A percentile compares a stretch with the other conserved stretches of the same genome.
These are phyloP conservation scores for Watsonalla binaria DNA, from an alignment of 2,888 invertebrate species.

Conservation along the genomic window DNA sequence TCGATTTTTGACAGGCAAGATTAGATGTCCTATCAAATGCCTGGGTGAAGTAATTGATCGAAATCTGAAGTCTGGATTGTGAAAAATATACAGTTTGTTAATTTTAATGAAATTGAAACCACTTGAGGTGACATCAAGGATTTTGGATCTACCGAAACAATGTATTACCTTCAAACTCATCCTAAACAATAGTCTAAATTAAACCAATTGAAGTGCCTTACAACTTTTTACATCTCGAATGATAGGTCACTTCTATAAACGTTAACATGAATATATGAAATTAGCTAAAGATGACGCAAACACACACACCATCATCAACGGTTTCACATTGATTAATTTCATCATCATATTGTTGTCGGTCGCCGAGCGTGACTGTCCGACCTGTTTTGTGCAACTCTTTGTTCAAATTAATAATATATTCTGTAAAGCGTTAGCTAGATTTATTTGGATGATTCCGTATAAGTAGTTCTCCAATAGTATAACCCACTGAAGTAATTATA, in stretches of 20 bases:
- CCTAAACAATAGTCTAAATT: too few relatives aligned
- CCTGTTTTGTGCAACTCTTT: constrained; percentile 54
- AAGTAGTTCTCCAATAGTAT: too few relatives aligned
- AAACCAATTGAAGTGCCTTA: too few relatives aligned
- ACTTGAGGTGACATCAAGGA: too few relatives aligned
- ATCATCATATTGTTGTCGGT: constrained; percentile 53
- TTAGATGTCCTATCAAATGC: background rate
- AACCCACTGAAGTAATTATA: too few relatives aligned
- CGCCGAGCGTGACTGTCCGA: constrained; percentile 57
- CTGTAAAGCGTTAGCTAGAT: background rate
- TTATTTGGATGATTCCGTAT: background rate
- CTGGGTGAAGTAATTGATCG: background rate
- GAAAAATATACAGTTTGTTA: too few relatives aligned
- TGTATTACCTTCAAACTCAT: too few relatives aligned
- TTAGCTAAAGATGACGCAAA: constrained; percentile 34
- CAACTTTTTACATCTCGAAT: too few relatives aligned
- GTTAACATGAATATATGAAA: constrained; percentile 12
- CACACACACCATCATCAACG: constrained; percentile 21
- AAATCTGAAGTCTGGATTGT: background rate
- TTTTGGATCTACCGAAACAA: too few relatives aligned
- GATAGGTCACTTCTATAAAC: constrained; percentile 1
- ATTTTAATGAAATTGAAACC: too few relatives aligned
- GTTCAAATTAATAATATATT: constrained; percentile 34
- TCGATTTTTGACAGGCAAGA: background rate
- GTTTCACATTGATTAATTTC: constrained; percentile 57